phyloP scores from a whole-genome alignment of 2,113 vertebrate species.

The Vireo altiloquus region DNA sequence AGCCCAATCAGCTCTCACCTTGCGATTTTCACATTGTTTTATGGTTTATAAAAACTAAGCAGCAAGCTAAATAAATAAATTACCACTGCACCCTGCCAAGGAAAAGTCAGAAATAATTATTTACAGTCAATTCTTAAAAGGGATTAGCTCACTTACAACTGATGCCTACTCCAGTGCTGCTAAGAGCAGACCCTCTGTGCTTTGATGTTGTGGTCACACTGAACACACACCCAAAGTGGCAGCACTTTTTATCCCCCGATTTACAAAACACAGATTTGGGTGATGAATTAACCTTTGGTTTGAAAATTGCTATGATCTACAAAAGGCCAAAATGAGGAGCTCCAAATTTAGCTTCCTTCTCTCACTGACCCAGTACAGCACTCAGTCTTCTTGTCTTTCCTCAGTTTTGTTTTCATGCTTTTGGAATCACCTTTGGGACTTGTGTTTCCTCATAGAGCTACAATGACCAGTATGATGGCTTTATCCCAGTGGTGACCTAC shows the following conservation, averaged over 20 bases:
- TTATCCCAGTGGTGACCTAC: neutral
- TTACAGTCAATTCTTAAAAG: neutral
- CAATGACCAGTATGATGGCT: neutral
- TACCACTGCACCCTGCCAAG: neutral
- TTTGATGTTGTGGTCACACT: accelerated
- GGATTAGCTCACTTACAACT: neutral
- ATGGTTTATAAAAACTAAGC: neutral
- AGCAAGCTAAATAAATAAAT: neutral
- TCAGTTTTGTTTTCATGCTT: neutral
- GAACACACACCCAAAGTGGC: neutral
- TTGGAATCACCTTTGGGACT: neutral
- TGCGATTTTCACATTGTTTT: neutral
- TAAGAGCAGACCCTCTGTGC: neutral
- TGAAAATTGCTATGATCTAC: neutral
- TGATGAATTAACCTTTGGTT: neutral
- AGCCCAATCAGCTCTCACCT: neutral
- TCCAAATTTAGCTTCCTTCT: neutral
- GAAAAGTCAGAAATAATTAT: neutral
- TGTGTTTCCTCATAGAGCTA: accelerated
- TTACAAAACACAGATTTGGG: neutral
- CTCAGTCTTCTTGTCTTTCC: neutral
- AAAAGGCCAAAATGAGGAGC: neutral
- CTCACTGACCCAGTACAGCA: neutral
- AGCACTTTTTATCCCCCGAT: neutral
- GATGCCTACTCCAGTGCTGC: neutral